These are phyloP conservation scores for Pyralis farinalis DNA, from an alignment of 2,888 invertebrate species.

Conservation along the genomic window DNA sequence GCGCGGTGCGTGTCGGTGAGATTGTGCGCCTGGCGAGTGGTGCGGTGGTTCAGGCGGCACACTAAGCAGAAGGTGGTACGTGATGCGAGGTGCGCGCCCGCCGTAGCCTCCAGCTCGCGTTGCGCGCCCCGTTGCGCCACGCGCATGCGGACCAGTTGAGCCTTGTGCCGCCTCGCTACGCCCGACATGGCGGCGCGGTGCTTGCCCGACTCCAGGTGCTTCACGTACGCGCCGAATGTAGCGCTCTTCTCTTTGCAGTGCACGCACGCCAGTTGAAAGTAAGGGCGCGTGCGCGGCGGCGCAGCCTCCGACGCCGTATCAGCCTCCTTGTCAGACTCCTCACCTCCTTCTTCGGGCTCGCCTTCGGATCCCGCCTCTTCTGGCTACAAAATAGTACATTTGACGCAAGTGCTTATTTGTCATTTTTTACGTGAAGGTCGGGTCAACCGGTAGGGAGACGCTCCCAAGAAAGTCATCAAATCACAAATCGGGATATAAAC, in stretches of 20 bases:
- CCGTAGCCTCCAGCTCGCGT: slow-evolving; percentile 87
- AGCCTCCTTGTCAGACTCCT: slow-evolving; percentile 78
- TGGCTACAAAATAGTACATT: slow-evolving; percentile 22
- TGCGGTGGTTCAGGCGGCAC: slow-evolving; percentile 88
- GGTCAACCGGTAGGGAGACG: too few relatives aligned
- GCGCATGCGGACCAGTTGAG: slow-evolving; percentile 88
- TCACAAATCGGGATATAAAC: too few relatives aligned
- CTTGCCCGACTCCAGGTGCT: slow-evolving; percentile 86
- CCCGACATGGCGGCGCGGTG: slow-evolving; percentile 88
- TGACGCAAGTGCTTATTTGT: too few relatives aligned
- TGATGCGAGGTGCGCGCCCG: slow-evolving; percentile 80
- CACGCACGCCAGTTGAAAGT: slow-evolving; percentile 87
- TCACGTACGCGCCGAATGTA: slow-evolving; percentile 88
- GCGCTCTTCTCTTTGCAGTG: slow-evolving; percentile 88
- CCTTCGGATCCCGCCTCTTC: slow-evolving; percentile 66
- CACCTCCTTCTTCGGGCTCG: slow-evolving; percentile 69
- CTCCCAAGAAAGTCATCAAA: too few relatives aligned
- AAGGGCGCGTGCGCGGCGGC: slow-evolving; percentile 77
- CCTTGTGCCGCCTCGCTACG: slow-evolving; percentile 87
- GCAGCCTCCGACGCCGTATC: slow-evolving; percentile 71
- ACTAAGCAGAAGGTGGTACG: slow-evolving; percentile 87
- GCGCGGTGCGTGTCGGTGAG: slow-evolving; percentile 90
- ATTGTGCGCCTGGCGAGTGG: slow-evolving; percentile 89
- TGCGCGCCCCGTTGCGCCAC: slow-evolving; percentile 90
- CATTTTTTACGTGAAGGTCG: too few relatives aligned